A percentile compares a stretch with the other conserved stretches of the same genome.
Conservation (phyloP, 2,888 invertebrate species). For the Mactromeris polynyma region DNA sequence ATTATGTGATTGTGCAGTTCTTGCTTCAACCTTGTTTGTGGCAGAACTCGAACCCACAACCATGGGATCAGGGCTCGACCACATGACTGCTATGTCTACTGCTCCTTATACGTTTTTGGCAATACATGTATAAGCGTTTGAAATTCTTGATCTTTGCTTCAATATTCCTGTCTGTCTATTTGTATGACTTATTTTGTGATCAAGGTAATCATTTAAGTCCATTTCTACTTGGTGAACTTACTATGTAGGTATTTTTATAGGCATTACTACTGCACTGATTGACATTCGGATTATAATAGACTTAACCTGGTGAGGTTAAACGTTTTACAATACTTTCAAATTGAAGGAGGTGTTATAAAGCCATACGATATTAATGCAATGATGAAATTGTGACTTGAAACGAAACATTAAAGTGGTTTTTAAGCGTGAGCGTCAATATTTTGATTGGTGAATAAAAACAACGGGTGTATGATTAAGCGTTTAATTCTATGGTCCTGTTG, state of each 20-base stretch:
- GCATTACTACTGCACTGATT: conserved; percentile 8
- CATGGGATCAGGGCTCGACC: no score
- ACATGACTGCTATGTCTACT: no score
- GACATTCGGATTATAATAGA: conserved; percentile 16
- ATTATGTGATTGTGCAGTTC: no score
- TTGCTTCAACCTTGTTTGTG: no score
- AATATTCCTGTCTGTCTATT: not conserved
- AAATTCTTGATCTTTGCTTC: not conserved
- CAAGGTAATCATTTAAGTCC: not conserved
- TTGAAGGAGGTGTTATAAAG: conserved; percentile 4
- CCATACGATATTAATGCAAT: conserved; percentile 16
- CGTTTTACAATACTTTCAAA: conserved; percentile 10
- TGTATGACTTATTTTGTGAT: not conserved
- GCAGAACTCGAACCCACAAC: no score
- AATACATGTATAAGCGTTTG: no score
- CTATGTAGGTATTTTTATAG: conserved; percentile 2
- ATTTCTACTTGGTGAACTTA: conserved; percentile 1
- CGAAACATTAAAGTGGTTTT: conserved; percentile 23
- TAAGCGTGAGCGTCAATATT: conserved; percentile 21
- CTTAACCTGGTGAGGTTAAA: conserved; percentile 22
- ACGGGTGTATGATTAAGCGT: conserved; percentile 18
- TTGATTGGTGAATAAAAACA: conserved; percentile 33
- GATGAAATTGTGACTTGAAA: conserved; percentile 4
- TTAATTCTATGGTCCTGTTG: conserved; percentile 14
- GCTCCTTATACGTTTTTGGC: no score